These are phyloP conservation scores for Lytechinus variegatus DNA, from an alignment of 35 echinoderm and acorn worm genomes.

Conservation along the genomic window DNA sequence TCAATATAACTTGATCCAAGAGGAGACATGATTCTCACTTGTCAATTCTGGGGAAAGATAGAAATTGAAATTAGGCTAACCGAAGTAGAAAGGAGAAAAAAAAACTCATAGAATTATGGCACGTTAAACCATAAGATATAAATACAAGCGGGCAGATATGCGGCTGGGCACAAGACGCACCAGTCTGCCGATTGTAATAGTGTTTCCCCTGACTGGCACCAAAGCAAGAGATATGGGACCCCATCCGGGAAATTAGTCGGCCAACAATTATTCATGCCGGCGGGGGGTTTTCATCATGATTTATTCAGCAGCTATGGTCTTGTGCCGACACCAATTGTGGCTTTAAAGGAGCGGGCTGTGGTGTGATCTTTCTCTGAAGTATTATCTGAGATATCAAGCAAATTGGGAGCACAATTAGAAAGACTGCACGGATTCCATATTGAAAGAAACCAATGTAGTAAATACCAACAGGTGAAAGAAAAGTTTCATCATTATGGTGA, in stretches of 20 bases:
- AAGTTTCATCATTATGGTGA: background rate
- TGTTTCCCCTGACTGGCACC: background rate
- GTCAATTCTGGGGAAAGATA: background rate
- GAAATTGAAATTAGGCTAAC: background rate
- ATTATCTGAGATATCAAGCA: background rate
- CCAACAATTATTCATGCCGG: constrained; percentile 41
- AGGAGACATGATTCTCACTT: background rate
- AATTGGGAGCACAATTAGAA: constrained; percentile 12
- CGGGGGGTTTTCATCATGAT: constrained; percentile 7
- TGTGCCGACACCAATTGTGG: background rate
- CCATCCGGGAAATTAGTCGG: constrained; percentile 31
- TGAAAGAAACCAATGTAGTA: background rate
- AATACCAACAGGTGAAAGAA: background rate
- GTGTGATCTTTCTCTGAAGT: background rate
- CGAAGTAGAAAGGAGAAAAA: background rate
- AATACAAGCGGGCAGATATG: background rate
- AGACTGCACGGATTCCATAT: background rate
- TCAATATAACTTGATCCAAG: background rate
- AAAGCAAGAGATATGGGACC: background rate
- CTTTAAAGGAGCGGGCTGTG: background rate
- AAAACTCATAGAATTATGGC: constrained; percentile 2
- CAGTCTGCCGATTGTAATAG: background rate
- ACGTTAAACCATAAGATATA: background rate
- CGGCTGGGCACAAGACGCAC: background rate
- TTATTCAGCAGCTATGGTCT: constrained; percentile 34